Percentiles rank a stretch among this genome's conserved stretches.
phyloP scores from a whole-genome alignment of 2,888 invertebrate genomes.

The Ceramica pisi region DNA sequence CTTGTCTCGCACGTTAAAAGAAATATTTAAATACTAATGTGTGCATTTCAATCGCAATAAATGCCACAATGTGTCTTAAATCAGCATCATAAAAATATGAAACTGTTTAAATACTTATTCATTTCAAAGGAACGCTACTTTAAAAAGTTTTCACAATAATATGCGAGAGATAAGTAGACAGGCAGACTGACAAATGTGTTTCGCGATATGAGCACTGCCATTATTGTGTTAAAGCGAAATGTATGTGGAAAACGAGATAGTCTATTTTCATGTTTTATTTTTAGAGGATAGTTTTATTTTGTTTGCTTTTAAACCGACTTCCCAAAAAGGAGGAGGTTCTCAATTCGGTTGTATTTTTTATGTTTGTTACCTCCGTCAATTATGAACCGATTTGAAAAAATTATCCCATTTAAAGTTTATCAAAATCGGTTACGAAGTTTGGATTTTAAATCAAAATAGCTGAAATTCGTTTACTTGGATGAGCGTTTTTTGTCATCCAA shows the following conservation, averaged over 20 bases:
- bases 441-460: too few species aligned
- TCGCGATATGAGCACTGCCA: neutral
- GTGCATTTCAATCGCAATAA: neutral
- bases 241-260: neutral
- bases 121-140: neutral
- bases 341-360: too few species aligned
- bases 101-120: neutral
- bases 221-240: slow-evolving; percentile 21
- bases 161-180: slow-evolving; percentile 19
- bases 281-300: too few species aligned
- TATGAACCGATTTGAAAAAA: too few species aligned
- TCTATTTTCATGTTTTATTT: neutral
- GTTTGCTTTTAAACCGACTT: too few species aligned
- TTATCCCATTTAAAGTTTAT: too few species aligned
- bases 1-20: too few species aligned
- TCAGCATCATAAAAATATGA: slow-evolving; percentile 6
- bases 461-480: too few species aligned
- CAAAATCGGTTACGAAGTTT: too few species aligned
- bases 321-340: too few species aligned
- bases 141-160: neutral
- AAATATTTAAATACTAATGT: neutral
- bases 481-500: too few species aligned
- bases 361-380: too few species aligned
- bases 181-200: slow-evolving; percentile 36
- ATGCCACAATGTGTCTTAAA: neutral